Base-by-base conservation (phyloP, 1,140 invertebrate species). In the Pseudomyrmex concolor region DNA sequence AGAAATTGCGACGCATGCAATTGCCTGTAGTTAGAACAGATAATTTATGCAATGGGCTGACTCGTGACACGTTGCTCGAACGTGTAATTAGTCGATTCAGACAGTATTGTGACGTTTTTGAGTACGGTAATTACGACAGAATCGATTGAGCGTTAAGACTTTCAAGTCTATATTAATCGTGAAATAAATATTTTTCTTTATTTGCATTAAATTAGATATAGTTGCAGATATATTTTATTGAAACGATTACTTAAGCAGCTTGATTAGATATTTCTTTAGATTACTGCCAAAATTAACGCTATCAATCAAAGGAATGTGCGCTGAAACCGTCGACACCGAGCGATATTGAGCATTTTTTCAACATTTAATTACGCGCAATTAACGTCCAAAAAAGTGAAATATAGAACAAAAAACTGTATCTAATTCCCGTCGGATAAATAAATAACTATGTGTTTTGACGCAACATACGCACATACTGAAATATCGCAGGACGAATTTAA, bases 31-130 rank as follows among this genome's bases (percentile, higher is more conserved):
- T 80, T 80, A 80, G 76, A 80, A 66, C 54, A 25, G 55, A 60
- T 66, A 66, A 80, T 80, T 80, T 80, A 80, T 80, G 76, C 54
- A 66, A 71, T 59, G 45, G 66, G 76, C 76, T 80, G 76, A 80
- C 76, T 80, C 76, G 76, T 80, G 76, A 80, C 66, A 80, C 43
- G 76, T 80, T 71, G 76, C 66, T 71, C 76, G 66, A 34, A 80
- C 76, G 76, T 80, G 76, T 80, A 80, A 80, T 80, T 80, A 80
- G 76, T 55, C 76, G 54, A 55, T 45, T 71, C 76, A 70, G 54
- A 54, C 64, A 48, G 64, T 68, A 71, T 80, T 71, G 76, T 80
- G 76, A 80, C 76, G 43, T 80, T 59, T 80, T 66, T 66, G 66
- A 55, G 59, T 54, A 22, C 19, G 43, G 64, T 70, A 78, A 80